Base-by-base conservation (phyloP, 1,140 invertebrate species). In the Venustaconcha ellipsiformis region DNA sequence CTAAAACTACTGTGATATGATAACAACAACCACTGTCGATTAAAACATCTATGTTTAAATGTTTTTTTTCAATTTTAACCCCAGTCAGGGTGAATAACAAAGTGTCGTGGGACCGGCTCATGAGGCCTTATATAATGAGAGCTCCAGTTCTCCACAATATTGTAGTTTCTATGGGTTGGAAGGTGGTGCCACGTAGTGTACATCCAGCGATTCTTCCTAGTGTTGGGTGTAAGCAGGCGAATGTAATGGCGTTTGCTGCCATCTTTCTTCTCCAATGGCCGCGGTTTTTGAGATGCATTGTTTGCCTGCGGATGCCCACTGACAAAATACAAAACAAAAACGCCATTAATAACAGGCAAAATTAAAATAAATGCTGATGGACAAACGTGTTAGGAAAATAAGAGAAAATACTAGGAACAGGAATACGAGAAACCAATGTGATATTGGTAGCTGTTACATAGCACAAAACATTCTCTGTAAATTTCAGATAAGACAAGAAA, bases 161-260 rank as follows among this genome's bases (percentile, higher is more conserved):
- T 74, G 37, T 76, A 67, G 55, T 83, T 76, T 55, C 37, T 74
- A 74, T 86, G 87, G 57, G 83, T 76, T n/a, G 84, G 82, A 37
- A 86, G 76, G 63, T 87, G 86, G 76, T 87, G 86, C 86, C 86
- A 87, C 12, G 86, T 87, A 65, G 86, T 85, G 68, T 86, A 80
- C 83, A 84, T 83, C 84, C 84, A 86, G 26, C 83, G 80, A n/a
- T 84, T 82, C 20, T 76, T 71, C 0, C 86, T 80, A 23, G 83
- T 83, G 18, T 80, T 63, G 2, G 84, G 80, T 4, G 84, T 80
- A 58, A 85, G 80, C 17, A 86, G 76, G 15, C 81, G 78, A 37
- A 87, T 65, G 76, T 83, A 80, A 17, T 69, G 76, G 57, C 70
- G 58, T 30, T 76, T 63, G 23, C 66, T 66, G 66, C 58, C 73